Conservation (phyloP, 1,140 invertebrate species). For the Drosophila serrata region DNA sequence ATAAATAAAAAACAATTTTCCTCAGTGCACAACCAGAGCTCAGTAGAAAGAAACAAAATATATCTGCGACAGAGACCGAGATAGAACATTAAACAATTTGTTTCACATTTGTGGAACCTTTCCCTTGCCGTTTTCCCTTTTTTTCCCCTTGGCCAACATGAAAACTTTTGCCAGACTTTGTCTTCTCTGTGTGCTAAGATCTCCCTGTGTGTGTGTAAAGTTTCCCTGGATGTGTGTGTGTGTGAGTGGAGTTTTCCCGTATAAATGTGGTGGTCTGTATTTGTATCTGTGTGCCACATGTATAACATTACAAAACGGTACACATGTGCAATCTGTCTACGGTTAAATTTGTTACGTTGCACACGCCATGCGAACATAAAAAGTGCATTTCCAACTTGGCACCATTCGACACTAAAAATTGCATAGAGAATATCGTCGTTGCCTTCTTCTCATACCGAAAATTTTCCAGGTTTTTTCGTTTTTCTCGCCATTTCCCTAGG, state of each 20-base stretch:
- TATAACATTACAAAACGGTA: constrained; percentile 64
- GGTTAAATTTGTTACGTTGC: constrained; percentile 62
- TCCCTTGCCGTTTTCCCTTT: constrained; percentile 29
- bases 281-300: constrained; percentile 19
- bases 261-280: constrained; percentile 1
- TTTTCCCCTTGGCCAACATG: constrained; percentile 17
- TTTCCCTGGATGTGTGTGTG: background rate
- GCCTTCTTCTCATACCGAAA: background rate
- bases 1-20: background rate
- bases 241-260: background rate
- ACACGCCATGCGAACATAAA: constrained; percentile 63
- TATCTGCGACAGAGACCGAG: constrained; percentile 19
- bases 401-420: constrained; percentile 54
- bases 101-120: constrained; percentile 58
- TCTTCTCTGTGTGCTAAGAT: constrained; percentile 17
- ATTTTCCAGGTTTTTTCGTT: background rate
- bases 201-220: constrained; percentile 22
- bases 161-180: constrained; percentile 52
- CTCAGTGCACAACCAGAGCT: background rate
- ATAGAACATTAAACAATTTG: constrained; percentile 62
- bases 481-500: background rate
- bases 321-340: constrained; percentile 66
- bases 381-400: constrained; percentile 70
- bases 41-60: background rate
- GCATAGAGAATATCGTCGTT: constrained; percentile 24